Evolutionary conservation across 2,888 invertebrate species (phyloP).

Genomic region (Balanococcus diminutus): DNA sequence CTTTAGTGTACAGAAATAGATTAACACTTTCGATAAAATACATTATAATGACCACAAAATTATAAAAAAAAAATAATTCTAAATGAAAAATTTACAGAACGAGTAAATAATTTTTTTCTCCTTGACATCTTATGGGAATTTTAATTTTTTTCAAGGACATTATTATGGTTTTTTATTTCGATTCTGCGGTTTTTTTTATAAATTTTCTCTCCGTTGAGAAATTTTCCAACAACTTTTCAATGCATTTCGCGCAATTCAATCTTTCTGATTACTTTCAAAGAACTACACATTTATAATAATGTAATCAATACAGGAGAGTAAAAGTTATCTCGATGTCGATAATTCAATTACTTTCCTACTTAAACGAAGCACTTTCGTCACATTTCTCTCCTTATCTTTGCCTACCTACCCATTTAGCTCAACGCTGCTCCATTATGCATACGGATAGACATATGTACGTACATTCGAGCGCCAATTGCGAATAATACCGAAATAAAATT

Average conservation of each 20-base stretch:
- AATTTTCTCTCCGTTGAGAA: background rate
- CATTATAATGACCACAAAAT: too few species aligned
- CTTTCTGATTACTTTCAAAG: background rate
- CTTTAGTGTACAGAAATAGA: too few species aligned
- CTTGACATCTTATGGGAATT: too few species aligned
- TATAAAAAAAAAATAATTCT: too few species aligned
- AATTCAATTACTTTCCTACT: slow-evolving; percentile 2
- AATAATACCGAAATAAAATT: slow-evolving; percentile 7
- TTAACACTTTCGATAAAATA: too few species aligned
- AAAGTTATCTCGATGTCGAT: background rate
- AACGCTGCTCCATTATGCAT: background rate
- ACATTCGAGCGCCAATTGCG: background rate
- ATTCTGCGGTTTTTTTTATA: too few species aligned
- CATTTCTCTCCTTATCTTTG: background rate
- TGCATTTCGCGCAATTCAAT: background rate
- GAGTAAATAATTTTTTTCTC: too few species aligned
- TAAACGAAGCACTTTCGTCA: background rate
- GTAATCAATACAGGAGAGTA: background rate
- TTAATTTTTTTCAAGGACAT: too few species aligned
- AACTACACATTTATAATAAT: background rate
- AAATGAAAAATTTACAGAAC: too few species aligned
- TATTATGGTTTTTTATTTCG: too few species aligned
- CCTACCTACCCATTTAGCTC: background rate
- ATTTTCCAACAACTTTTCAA: background rate
- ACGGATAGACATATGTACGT: background rate